Conservation (phyloP, 2,797 vertebrate species). For the Sebastes diploproa region DNA sequence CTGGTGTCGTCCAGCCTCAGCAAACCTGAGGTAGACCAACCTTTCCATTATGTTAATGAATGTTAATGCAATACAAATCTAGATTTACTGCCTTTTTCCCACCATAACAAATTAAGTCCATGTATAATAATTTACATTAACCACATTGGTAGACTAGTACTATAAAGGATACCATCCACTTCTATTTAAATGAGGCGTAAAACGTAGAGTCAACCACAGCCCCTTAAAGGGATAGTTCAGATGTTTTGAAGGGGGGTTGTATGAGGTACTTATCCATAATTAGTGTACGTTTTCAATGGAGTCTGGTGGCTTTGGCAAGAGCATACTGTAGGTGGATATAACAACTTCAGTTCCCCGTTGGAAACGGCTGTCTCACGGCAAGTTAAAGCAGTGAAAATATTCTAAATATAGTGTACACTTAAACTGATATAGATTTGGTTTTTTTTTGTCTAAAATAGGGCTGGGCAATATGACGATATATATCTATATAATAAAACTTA, state of each 20-base stretch:
- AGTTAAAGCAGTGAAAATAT: too few relatives aligned
- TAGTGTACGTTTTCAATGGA: too few relatives aligned
- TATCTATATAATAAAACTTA: too few relatives aligned
- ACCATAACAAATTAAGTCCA: background rate
- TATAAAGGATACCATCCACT: background rate
- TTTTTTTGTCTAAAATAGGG: too few relatives aligned
- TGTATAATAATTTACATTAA: background rate
- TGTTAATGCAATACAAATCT: background rate
- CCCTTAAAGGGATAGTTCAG: too few relatives aligned
- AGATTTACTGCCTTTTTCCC: background rate
- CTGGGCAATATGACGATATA: too few relatives aligned
- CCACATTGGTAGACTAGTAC: background rate
- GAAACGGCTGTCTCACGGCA: too few relatives aligned
- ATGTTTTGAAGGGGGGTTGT: too few relatives aligned
- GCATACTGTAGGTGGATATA: background rate
- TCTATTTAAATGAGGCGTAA: too few relatives aligned
- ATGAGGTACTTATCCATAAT: too few relatives aligned
- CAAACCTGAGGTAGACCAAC: slow-evolving; percentile 92
- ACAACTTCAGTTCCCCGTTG: background rate
- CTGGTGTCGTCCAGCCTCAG: slow-evolving; percentile 97
- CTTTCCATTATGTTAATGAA: background rate
- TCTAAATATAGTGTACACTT: background rate
- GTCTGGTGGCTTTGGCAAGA: background rate
- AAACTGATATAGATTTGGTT: background rate
- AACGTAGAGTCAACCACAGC: too few relatives aligned